phyloP scores from a whole-genome alignment of 1,140 invertebrate genomes.

The Sarcophaga bullata region DNA sequence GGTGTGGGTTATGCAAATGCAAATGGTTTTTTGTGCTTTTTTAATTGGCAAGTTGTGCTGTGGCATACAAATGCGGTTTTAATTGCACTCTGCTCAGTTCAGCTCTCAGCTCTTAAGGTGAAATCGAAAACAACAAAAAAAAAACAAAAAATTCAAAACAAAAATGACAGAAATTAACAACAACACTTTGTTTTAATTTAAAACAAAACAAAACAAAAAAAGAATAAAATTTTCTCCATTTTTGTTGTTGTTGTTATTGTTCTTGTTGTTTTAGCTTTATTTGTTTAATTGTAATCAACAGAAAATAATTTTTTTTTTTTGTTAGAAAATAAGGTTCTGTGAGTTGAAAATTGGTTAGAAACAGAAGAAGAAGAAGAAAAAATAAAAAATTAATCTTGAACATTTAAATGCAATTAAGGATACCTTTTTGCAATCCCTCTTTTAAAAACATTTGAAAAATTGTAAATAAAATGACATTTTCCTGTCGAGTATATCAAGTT shows the following conservation, averaged over 20 bases:
- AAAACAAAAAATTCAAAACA: background rate
- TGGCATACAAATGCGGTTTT: slow-evolving; percentile 26
- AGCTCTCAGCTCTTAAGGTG: background rate
- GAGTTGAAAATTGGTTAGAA: background rate
- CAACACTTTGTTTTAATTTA: background rate
- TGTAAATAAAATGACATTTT: no score
- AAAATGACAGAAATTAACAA: background rate
- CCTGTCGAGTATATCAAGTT: no score
- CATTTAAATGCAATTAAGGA: slow-evolving; percentile 24
- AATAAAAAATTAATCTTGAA: background rate
- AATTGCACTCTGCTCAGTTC: background rate
- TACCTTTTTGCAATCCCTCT: background rate
- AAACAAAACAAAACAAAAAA: background rate
- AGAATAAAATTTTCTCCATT: no score
- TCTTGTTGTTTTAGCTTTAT: background rate
- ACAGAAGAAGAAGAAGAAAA: background rate
- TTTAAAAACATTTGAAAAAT: no score
- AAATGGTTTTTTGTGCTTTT: slow-evolving; percentile 24
- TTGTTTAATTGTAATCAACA: slow-evolving; percentile 21
- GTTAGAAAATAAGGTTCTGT: background rate
- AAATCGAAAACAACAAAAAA: background rate
- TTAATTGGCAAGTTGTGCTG: slow-evolving; percentile 26
- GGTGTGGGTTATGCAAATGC: slow-evolving; percentile 15
- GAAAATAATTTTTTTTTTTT: background rate
- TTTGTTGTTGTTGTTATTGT: no score